These are phyloP conservation scores for Hephaestus fuliginosus DNA, from an alignment of 2,797 vertebrate genomes.

Conservation along the genomic window DNA sequence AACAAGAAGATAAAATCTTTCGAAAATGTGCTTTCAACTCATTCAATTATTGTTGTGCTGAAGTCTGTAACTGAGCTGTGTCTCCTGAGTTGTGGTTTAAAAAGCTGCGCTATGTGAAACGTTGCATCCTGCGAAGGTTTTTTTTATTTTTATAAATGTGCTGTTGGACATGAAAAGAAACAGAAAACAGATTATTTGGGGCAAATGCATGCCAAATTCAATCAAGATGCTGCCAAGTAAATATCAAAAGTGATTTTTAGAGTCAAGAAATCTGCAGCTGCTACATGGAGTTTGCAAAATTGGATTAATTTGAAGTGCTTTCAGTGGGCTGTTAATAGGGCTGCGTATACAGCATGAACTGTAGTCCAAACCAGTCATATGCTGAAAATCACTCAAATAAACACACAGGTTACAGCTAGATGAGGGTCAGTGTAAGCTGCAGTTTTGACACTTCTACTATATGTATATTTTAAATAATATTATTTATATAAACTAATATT, in stretches of 20 bases:
- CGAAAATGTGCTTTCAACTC: background rate
- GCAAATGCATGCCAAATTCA: conserved; percentile 1
- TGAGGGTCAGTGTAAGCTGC: background rate
- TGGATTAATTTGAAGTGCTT: background rate
- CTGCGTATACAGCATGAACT: background rate
- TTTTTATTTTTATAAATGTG: background rate
- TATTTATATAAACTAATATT: background rate
- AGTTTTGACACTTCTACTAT: background rate
- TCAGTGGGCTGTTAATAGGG: background rate
- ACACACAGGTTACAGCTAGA: background rate
- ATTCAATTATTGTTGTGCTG: background rate
- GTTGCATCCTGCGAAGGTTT: background rate
- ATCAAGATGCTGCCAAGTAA: background rate
- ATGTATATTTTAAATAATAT: background rate
- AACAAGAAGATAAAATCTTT: background rate
- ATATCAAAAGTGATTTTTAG: background rate
- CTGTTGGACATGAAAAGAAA: background rate
- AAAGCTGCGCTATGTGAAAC: background rate
- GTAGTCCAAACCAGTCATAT: background rate
- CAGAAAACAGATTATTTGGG: background rate
- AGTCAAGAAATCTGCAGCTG: background rate
- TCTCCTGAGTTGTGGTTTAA: background rate
- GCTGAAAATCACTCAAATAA: background rate
- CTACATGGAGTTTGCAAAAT: background rate
- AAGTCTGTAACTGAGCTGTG: background rate